Evolutionary conservation across 2,797 vertebrate genomes (phyloP).

Genomic region (Cuculus canorus): DNA sequence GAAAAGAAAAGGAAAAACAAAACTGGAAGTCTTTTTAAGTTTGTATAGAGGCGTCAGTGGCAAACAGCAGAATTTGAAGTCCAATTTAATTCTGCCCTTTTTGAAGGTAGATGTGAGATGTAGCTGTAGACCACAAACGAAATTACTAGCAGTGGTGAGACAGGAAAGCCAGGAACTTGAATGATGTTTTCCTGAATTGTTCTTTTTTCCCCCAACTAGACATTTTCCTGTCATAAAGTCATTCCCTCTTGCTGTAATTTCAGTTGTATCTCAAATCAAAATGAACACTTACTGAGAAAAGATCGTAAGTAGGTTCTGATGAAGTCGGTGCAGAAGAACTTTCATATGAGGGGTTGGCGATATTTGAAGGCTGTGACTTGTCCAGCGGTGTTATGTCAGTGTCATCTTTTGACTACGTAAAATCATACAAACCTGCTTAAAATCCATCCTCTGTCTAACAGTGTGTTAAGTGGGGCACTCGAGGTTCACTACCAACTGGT

Average conservation of each 20-base stretch:
- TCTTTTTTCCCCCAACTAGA: neutral
- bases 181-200: neutral
- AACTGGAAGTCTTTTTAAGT: neutral
- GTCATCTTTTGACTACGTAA: constrained; percentile 82
- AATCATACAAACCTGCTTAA: constrained; percentile 5
- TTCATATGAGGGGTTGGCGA: constrained; percentile 89
- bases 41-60: neutral
- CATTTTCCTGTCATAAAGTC: neutral
- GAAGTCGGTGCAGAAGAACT: neutral
- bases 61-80: neutral
- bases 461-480: neutral
- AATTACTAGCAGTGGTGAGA: neutral
- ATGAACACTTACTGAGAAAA: constrained; percentile 74
- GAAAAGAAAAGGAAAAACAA: neutral
- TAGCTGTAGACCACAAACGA: neutral
- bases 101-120: neutral
- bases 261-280: neutral
- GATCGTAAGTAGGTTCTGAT: constrained; percentile 36
- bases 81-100: neutral
- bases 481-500: neutral
- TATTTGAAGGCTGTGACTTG: constrained; percentile 71
- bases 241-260: neutral
- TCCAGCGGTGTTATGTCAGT: constrained; percentile 62
- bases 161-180: neutral
- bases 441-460: neutral